Evolutionary conservation across 1,140 invertebrate species (phyloP).

Genomic region (Zaprionus lachaisei): DNA sequence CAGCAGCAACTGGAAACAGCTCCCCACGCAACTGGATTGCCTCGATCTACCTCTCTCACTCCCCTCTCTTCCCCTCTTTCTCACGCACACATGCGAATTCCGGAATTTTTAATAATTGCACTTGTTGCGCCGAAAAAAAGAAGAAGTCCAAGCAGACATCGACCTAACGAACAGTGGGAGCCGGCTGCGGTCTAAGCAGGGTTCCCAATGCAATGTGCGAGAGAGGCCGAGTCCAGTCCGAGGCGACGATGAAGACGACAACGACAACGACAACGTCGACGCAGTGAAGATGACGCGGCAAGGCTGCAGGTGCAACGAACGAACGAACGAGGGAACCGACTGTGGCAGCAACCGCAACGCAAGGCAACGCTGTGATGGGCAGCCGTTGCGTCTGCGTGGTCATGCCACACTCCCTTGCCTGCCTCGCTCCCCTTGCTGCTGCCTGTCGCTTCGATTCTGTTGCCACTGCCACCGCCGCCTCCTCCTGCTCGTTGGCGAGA

Average conservation of each 20-base stretch:
- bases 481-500: constrained; percentile 76
- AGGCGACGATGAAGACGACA: constrained; percentile 81
- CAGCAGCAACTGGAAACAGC: constrained; percentile 66
- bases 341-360: constrained; percentile 21
- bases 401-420: constrained; percentile 40
- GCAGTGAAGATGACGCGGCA: constrained; percentile 74
- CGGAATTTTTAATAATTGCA: constrained; percentile 83
- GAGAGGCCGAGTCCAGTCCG: constrained; percentile 12
- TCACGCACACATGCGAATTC: constrained; percentile 47
- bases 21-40: constrained; percentile 70
- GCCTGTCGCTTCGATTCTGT: constrained; percentile 22
- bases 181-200: constrained; percentile 53
- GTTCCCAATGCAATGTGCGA: constrained; percentile 26
- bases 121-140: constrained; percentile 75
- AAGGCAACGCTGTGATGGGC: constrained; percentile 24
- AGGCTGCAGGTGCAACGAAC: constrained; percentile 78
- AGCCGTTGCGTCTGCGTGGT: constrained; percentile 78
- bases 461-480: constrained; percentile 31
- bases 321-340: constrained; percentile 13
- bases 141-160: constrained; percentile 33
- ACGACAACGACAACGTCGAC: constrained; percentile 48
- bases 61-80: background rate
- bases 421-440: constrained; percentile 18
- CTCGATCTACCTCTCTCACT: background rate
- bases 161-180: constrained; percentile 63